Percentiles rank a stretch among this genome's conserved stretches.
Conservation (phyloP, 2,888 invertebrate species). For the Drosophila suboccidentalis region DNA sequence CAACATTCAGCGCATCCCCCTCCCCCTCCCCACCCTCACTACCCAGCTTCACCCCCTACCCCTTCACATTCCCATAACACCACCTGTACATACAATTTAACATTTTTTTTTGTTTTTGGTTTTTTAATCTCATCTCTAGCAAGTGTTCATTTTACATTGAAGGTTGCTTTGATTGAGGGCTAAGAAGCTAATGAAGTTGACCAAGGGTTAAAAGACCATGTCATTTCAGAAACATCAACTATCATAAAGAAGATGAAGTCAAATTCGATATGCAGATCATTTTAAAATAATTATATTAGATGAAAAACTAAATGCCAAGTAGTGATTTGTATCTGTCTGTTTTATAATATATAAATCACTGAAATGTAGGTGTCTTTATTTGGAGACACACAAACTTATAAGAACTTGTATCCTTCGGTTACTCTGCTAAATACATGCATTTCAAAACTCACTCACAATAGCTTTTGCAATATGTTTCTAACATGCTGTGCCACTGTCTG, state of each 20-base stretch:
- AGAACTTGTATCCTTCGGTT: too few species aligned
- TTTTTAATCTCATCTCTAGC: not conserved
- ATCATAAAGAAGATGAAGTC: too few species aligned
- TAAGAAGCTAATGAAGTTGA: conserved; percentile 1
- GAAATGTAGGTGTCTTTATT: too few species aligned
- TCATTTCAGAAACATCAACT: not conserved
- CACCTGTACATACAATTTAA: not conserved
- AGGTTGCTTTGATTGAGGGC: not conserved
- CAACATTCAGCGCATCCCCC: conserved; percentile 4
- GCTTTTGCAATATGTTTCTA: conserved; percentile 8
- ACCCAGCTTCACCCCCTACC: not conserved
- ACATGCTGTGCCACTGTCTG: conserved; percentile 5
- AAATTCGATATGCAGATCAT: not conserved
- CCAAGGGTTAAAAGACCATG: not conserved
- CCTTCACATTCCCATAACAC: not conserved
- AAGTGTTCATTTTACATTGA: not conserved
- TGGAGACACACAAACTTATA: too few species aligned
- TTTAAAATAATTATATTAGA: not conserved
- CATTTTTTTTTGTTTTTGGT: too few species aligned
- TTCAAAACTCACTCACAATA: not conserved
- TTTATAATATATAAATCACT: too few species aligned
- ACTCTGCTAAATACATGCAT: not conserved
- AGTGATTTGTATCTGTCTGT: too few species aligned
- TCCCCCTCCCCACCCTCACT: not conserved
- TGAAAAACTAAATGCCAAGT: too few species aligned